phyloP scores from a whole-genome alignment of 2,113 vertebrate species.

The Centrocercus urophasianus region DNA sequence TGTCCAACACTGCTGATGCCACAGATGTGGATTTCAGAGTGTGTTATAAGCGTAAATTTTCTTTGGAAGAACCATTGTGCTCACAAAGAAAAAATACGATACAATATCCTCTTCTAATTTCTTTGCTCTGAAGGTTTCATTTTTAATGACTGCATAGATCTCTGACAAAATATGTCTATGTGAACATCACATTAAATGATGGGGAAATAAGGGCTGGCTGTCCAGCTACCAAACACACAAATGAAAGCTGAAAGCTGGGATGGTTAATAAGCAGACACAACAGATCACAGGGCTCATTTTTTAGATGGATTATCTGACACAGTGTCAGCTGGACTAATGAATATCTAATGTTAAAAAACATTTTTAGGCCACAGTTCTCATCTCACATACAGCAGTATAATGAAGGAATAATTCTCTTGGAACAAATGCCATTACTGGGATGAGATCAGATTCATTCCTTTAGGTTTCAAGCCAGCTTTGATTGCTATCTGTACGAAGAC shows the following conservation, averaged over 20 bases:
- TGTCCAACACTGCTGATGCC: neutral
- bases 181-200: neutral
- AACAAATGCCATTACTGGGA: conserved; percentile 27
- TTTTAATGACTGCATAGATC: neutral
- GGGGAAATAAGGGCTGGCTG: neutral
- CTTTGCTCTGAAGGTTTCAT: neutral
- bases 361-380: conserved; percentile 1
- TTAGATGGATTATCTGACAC: neutral
- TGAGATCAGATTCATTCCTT: neutral
- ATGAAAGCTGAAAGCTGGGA: neutral
- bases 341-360: conserved; percentile 12
- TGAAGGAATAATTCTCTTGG: conserved; percentile 32
- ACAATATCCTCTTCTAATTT: neutral
- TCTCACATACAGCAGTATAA: neutral
- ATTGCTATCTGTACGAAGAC: neutral
- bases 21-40: neutral
- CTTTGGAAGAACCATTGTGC: neutral
- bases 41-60: neutral
- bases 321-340: neutral
- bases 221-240: neutral
- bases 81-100: neutral
- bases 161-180: neutral
- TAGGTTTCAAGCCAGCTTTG: neutral
- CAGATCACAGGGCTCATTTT: neutral
- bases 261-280: neutral